phyloP scores from a whole-genome alignment of 2,113 vertebrate species.

The Scalopus aquaticus region DNA sequence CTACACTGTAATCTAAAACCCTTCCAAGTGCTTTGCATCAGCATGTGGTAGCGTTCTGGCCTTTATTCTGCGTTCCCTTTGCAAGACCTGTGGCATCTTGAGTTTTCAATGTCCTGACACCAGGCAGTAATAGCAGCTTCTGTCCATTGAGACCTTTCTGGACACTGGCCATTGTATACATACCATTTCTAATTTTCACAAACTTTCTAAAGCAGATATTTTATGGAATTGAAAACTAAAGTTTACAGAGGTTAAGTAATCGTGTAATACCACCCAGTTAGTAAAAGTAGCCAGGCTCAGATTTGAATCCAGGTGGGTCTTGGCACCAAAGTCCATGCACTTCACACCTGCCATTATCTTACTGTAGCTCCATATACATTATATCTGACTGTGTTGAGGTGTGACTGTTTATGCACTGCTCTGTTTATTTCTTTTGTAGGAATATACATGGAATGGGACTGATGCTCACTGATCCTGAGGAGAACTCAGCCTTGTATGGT shows the following conservation, averaged over 20 bases:
- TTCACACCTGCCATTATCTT: not conserved
- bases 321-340: not conserved
- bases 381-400: not conserved
- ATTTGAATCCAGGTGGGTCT: not conserved
- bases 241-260: not conserved
- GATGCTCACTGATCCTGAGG: not conserved
- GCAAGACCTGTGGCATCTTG: not conserved
- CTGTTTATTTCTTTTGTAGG: not conserved
- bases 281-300: not conserved
- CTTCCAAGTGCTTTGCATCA: not conserved
- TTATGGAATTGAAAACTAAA: not conserved
- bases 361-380: fast-evolving
- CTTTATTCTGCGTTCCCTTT: not conserved
- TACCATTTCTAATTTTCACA: not conserved
- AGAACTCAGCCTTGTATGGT: not conserved
- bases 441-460: not conserved
- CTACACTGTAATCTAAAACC: not conserved
- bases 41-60: not conserved
- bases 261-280: not conserved
- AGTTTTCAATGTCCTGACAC: not conserved
- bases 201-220: not conserved
- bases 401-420: not conserved
- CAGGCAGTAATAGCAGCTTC: not conserved
- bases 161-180: not conserved
- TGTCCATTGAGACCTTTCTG: not conserved